A percentile compares a stretch with the other conserved stretches of the same genome.
These are phyloP conservation scores for Caenorhabditis macrosperma DNA, from an alignment of 2,888 invertebrate species.

Conservation along the genomic window DNA sequence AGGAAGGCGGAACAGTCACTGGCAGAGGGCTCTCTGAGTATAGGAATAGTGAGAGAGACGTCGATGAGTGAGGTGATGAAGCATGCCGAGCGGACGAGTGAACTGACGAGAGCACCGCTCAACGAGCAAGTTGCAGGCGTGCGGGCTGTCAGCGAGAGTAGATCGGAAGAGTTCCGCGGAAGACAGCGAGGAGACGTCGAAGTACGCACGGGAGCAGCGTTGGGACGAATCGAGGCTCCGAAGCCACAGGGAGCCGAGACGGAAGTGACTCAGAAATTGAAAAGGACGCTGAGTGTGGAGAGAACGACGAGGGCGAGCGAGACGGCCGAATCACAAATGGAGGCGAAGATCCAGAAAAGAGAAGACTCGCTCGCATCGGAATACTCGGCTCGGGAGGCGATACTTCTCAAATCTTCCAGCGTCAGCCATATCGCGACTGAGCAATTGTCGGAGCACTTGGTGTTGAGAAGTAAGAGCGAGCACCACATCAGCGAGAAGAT, in stretches of 20 bases:
- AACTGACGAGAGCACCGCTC: constrained; percentile 20
- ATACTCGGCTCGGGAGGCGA: constrained; percentile 14
- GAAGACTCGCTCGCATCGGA: constrained; percentile 45
- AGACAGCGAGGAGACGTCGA: constrained; percentile 43
- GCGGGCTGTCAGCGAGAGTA: constrained; percentile 36
- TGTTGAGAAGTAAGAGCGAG: constrained; percentile 52
- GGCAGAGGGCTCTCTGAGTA: constrained; percentile 39
- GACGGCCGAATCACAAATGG: constrained; percentile 39
- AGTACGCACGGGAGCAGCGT: constrained; percentile 38
- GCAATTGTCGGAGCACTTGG: constrained; percentile 42
- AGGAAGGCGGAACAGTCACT: constrained; percentile 33
- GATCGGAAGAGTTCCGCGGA: constrained; percentile 30
- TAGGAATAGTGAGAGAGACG: constrained; percentile 50
- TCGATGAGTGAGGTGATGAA: constrained; percentile 42
- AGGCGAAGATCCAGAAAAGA: constrained; percentile 39
- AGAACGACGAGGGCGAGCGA: constrained; percentile 34
- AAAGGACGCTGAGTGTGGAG: constrained; percentile 48
- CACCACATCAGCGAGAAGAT: constrained; percentile 48
- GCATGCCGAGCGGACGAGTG: constrained; percentile 46
- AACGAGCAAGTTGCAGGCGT: constrained; percentile 53
- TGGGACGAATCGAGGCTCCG: constrained; percentile 53
- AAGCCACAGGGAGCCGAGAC: constrained; percentile 46
- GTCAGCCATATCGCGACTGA: constrained; percentile 35
- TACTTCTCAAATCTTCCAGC: constrained; percentile 41
- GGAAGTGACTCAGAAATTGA: constrained; percentile 34